phyloP scores from a whole-genome alignment of 2,113 vertebrate genomes.

The Cricetomys ansorgei region DNA sequence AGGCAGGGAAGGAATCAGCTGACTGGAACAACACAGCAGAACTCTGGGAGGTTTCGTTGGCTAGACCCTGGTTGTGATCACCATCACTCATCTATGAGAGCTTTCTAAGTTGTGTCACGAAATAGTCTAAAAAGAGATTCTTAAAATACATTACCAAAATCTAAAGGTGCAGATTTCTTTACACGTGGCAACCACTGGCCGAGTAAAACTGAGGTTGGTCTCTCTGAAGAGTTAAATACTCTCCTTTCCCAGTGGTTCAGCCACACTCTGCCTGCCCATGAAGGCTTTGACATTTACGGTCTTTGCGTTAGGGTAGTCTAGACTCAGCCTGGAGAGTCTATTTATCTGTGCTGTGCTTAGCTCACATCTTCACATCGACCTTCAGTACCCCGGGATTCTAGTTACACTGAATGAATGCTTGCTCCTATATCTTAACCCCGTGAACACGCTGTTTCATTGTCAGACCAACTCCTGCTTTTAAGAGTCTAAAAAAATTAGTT shows the following conservation, averaged over 20 bases:
- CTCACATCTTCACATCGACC: background rate
- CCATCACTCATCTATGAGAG: background rate
- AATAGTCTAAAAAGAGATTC: background rate
- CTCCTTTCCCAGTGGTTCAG: background rate
- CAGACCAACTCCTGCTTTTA: background rate
- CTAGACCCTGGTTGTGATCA: background rate
- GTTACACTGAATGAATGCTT: background rate
- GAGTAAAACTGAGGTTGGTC: background rate
- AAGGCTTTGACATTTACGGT: background rate
- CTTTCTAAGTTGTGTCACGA: background rate
- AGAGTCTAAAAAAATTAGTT: background rate
- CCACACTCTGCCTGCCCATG: background rate
- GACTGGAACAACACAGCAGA: too few species aligned
- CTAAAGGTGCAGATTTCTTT: background rate
- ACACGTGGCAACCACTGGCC: background rate
- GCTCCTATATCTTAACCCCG: background rate
- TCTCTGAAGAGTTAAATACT: background rate
- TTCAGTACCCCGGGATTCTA: background rate
- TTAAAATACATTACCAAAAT: background rate
- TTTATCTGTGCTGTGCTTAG: background rate
- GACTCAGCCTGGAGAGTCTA: background rate
- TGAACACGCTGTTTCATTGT: background rate
- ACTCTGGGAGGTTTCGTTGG: background rate
- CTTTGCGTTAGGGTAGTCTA: background rate
- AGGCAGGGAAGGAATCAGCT: too few species aligned